Evolutionary conservation across 2,113 vertebrate genomes (phyloP).

Genomic region (Parus major): DNA sequence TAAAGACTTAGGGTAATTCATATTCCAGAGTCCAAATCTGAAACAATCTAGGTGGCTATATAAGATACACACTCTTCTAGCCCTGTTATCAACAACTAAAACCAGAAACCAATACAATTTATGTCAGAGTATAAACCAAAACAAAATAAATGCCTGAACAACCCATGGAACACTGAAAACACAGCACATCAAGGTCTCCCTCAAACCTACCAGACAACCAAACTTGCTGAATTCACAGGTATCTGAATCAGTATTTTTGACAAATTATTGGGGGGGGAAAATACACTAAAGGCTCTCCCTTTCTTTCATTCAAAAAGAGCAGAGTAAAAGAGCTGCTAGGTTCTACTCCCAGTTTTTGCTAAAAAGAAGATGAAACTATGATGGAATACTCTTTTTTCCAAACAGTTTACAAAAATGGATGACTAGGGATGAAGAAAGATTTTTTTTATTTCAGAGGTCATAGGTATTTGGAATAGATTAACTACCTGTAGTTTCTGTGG

Average conservation of each 20-base stretch:
- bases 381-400: neutral
- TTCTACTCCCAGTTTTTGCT: neutral
- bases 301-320: neutral
- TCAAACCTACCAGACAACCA: neutral
- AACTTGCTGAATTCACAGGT: neutral
- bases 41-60: neutral
- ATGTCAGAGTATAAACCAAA: neutral
- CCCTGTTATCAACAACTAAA: neutral
- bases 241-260: neutral
- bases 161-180: neutral
- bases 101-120: neutral
- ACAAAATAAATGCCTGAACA: neutral
- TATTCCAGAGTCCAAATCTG: neutral
- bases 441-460: neutral
- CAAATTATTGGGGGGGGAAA: neutral
- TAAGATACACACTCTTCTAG: neutral
- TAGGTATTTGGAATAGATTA: neutral
- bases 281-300: neutral
- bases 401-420: neutral
- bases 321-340: neutral
- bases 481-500: constrained; percentile 63
- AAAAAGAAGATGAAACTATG: neutral
- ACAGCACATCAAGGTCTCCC: neutral
- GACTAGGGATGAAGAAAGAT: neutral
- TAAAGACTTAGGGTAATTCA: neutral